phyloP scores from a whole-genome alignment of 2,113 vertebrate genomes.

The Notarius lentiginosus region DNA sequence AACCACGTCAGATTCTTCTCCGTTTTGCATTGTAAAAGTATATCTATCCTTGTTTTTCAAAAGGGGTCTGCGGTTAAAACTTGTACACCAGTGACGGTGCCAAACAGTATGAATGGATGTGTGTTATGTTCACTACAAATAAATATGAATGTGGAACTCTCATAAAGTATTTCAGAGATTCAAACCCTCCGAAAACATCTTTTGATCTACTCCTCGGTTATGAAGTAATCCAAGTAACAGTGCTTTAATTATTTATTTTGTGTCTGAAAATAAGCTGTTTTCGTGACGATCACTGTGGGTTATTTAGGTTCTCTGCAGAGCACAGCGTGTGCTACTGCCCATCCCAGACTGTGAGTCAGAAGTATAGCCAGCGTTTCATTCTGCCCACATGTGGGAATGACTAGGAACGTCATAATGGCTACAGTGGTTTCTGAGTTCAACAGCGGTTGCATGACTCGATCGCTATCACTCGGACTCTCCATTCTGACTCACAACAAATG shows the following conservation, averaged over 20 bases:
- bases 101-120: neutral
- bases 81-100: neutral
- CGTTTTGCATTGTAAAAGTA: neutral
- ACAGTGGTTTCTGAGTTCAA: slow-evolving; percentile 49
- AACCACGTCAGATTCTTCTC: no score
- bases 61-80: neutral
- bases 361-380: neutral
- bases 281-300: neutral
- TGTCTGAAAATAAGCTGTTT: neutral
- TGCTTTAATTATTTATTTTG: neutral
- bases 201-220: neutral
- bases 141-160: neutral
- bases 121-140: neutral
- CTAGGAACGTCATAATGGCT: slow-evolving; percentile 28
- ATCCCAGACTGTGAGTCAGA: neutral
- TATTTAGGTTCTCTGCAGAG: neutral
- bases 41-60: neutral
- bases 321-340: neutral
- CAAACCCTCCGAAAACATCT: neutral
- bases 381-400: slow-evolving; percentile 29
- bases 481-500: neutral
- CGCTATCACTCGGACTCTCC: neutral
- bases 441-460: slow-evolving; percentile 13
- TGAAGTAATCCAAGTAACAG: neutral
- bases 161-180: neutral